Evolutionary conservation across 2,113 vertebrate genomes (phyloP).

Genomic region (Actinemys pallida): DNA sequence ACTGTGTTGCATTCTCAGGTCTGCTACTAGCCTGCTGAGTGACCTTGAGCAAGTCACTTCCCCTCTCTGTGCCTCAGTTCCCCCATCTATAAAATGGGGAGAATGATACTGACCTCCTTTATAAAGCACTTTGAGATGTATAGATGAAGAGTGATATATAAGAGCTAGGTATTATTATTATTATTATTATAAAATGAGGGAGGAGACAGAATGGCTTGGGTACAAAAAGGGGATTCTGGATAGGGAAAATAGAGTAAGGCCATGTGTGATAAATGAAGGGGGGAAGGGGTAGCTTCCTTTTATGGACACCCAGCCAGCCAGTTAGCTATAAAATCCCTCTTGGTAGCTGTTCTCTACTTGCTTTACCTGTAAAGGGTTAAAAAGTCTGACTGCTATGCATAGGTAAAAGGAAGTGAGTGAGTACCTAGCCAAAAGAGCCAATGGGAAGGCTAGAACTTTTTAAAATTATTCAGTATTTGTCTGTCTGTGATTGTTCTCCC

Average conservation of each 20-base stretch:
- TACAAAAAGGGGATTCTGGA: not conserved
- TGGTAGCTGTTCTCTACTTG: too few relatives aligned
- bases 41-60: not conserved
- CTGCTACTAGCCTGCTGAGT: not conserved
- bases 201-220: not conserved
- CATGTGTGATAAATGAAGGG: too few relatives aligned
- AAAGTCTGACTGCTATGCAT: too few relatives aligned
- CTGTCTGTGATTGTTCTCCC: too few relatives aligned
- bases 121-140: not conserved
- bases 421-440: too few relatives aligned
- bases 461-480: too few relatives aligned
- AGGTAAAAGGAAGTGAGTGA: too few relatives aligned
- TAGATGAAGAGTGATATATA: not conserved
- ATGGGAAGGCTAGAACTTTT: too few relatives aligned
- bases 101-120: not conserved
- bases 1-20: not conserved
- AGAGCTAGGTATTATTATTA: not conserved
- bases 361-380: too few relatives aligned
- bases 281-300: too few relatives aligned
- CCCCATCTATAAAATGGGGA: not conserved
- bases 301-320: too few relatives aligned
- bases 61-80: not conserved
- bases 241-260: not conserved
- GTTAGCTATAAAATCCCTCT: too few relatives aligned
- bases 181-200: not conserved